Conservation (phyloP, 2,797 vertebrate species). For the Danio albolineatus region DNA sequence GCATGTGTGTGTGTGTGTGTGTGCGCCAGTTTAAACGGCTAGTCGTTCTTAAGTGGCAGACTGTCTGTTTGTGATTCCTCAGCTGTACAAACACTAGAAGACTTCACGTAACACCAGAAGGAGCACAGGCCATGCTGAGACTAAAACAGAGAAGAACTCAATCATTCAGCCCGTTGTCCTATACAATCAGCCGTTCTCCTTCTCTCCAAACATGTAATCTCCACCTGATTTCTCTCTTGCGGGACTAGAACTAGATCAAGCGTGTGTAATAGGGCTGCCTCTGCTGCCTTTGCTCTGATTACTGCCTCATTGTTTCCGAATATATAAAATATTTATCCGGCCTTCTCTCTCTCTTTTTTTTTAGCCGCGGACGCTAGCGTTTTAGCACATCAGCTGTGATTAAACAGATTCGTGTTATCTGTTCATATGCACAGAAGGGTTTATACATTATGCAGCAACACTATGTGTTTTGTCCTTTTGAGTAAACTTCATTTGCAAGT, state of each 20-base stretch:
- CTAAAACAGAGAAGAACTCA: conserved; percentile 9
- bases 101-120: not conserved
- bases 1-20: not conserved
- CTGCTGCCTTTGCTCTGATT: conserved; percentile 9
- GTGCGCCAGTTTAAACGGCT: conserved; percentile 45
- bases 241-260: not conserved
- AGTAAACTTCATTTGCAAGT: not conserved
- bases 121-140: not conserved
- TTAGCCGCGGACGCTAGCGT: not conserved
- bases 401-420: conserved; percentile 10
- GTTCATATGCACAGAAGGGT: not conserved
- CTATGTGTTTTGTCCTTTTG: not conserved
- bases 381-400: not conserved
- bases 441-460: not conserved
- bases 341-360: not conserved
- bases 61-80: conserved; percentile 31
- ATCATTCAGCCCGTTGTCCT: conserved; percentile 10
- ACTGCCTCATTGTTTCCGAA: not conserved
- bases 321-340: not conserved
- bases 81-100: conserved; percentile 21
- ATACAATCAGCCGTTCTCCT: conserved; percentile 8
- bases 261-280: not conserved
- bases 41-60: conserved; percentile 41
- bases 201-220: conserved; percentile 29
- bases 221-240: conserved; percentile 23